Base-by-base conservation (phyloP, 2,797 vertebrate species). In the Sarcoramphus papa region DNA sequence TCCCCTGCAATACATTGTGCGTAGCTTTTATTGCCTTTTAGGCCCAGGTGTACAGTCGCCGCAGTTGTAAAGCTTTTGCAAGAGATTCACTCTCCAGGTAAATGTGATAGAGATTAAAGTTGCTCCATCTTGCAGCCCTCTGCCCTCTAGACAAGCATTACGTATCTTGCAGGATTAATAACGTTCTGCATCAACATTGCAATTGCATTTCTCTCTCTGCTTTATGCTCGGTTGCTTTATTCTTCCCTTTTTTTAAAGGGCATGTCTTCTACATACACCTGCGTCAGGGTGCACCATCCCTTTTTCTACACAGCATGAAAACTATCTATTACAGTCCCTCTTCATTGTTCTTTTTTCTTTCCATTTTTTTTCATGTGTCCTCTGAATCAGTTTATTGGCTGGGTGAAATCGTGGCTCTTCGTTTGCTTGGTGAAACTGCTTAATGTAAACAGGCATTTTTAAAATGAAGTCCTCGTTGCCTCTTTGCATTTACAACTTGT, bases 351-450 rank as follows among this genome's bases (percentile, higher is more conserved):
- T 50, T 59, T n/a, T 47, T 54, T 13, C 51, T 60, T 73, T 33
- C 20, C 6, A 0, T 31, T 86, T 67, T 65, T 40, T 57, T 80
- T 31, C 9, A 1, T 2, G 12, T 0, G 0, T 47, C n/a, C n/a
- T 48, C 56, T 14, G 31, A 33, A 43, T 40, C 53, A 20, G 30
- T 65, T 54, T 41, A 47, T 31, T 28, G n/a, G 59, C 82, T 7
- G 3, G 9, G 33, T 79, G 56, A 60, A 91, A 33, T 28, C 2
- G 1, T 10, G 37, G 23, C 48, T 50, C 31, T 41, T 7, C 0
- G 11, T 88, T 85, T 78, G 56, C 60, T 74, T 82, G 6, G 51
- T 21, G 48, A 40, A 73, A 21, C 24, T 74, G 22, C 63, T 41
- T 12, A 45, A 30, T 11, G 14, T 28, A 24, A 83, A 75, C 10